phyloP scores from a whole-genome alignment of 1,140 invertebrate genomes.

The Microplitis mediator region DNA sequence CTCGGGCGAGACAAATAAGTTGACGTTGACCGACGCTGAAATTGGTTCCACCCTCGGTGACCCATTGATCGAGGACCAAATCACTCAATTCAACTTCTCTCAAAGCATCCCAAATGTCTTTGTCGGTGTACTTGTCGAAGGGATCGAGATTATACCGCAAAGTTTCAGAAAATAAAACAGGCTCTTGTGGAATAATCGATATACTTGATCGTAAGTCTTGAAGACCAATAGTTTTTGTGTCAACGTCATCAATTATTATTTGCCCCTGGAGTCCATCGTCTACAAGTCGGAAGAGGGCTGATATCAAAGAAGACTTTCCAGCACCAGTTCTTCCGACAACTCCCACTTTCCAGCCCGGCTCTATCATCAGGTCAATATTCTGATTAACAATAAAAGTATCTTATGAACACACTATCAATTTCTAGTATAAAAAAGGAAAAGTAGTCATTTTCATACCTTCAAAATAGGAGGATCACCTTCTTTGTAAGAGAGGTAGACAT shows the following conservation, averaged over 20 bases:
- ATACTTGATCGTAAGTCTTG: constrained; percentile 75
- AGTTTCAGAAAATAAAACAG: constrained; percentile 79
- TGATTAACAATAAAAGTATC: constrained; percentile 9
- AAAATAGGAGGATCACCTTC: constrained; percentile 69
- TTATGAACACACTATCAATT: neutral
- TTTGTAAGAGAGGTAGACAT: constrained; percentile 73
- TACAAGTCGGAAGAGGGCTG: constrained; percentile 74
- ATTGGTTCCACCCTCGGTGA: constrained; percentile 77
- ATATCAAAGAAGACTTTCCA: constrained; percentile 82
- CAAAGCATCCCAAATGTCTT: constrained; percentile 63
- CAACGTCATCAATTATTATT: constrained; percentile 72
- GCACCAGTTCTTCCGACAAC: constrained; percentile 80
- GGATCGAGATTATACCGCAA: constrained; percentile 88
- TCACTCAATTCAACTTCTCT: constrained; percentile 66
- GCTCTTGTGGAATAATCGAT: constrained; percentile 87
- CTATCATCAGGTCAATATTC: constrained; percentile 67
- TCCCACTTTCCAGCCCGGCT: constrained; percentile 74
- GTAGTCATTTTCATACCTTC: constrained; percentile 54
- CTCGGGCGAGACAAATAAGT: constrained; percentile 81
- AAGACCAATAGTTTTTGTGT: constrained; percentile 70
- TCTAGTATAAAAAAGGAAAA: constrained; percentile 16
- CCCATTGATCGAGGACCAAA: constrained; percentile 66
- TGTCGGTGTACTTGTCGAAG: constrained; percentile 72
- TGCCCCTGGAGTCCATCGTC: constrained; percentile 47
- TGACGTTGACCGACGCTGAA: constrained; percentile 89